Conservation (phyloP, 1,140 invertebrate genomes). For the Marisa cornuarietis region DNA sequence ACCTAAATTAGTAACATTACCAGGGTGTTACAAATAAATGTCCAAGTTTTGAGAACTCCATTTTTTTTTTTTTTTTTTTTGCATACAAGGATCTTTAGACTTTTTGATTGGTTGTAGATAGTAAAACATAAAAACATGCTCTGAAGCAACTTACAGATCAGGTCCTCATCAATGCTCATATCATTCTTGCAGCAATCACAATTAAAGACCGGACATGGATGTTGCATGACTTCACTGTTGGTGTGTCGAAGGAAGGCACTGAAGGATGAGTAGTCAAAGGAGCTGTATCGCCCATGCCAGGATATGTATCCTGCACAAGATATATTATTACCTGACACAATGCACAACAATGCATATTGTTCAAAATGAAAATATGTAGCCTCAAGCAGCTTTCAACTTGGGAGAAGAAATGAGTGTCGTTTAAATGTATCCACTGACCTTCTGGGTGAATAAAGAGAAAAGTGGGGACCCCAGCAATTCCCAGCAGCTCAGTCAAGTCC, state of each 20-base stretch:
- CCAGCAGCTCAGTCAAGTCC: slow-evolving; percentile 56
- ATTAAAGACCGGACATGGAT: slow-evolving; percentile 51
- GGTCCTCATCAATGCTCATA: slow-evolving; percentile 51
- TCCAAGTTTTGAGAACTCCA: background rate
- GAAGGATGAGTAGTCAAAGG: slow-evolving; percentile 60
- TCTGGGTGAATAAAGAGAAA: slow-evolving; percentile 60
- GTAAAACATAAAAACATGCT: background rate
- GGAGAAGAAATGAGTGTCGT: no score
- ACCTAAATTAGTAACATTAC: no score
- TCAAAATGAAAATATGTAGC: background rate
- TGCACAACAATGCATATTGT: background rate
- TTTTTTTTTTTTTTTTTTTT: background rate
- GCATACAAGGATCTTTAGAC: background rate
- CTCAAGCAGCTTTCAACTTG: background rate
- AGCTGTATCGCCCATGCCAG: slow-evolving; percentile 64
- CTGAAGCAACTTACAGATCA: slow-evolving; percentile 37
- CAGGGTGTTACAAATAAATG: no score
- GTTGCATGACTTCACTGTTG: slow-evolving; percentile 50
- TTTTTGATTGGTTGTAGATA: background rate
- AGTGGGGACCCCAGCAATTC: slow-evolving; percentile 61
- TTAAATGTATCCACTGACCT: slow-evolving; percentile 40
- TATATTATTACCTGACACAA: no score
- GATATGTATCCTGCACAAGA: slow-evolving; percentile 58
- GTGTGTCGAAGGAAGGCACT: slow-evolving; percentile 59
- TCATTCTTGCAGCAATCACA: slow-evolving; percentile 57